phyloP scores from a whole-genome alignment of 2,797 vertebrate species.

The Microctenopoma steveboyesi region DNA sequence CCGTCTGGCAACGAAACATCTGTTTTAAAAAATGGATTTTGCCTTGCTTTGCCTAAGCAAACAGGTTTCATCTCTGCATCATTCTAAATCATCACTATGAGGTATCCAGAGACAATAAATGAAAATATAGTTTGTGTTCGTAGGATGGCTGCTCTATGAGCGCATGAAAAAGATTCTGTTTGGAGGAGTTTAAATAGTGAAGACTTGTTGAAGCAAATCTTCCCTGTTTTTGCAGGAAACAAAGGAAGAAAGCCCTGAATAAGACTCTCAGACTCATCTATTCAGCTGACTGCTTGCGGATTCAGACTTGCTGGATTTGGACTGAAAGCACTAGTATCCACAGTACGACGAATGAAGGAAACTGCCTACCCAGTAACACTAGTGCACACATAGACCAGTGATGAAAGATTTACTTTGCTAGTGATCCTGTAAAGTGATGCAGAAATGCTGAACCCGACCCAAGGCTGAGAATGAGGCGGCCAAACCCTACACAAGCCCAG shows the following conservation, averaged over 20 bases:
- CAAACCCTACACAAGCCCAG: too few species aligned
- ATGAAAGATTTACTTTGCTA: too few species aligned
- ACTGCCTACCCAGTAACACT: too few species aligned
- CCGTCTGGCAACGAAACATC: conserved; percentile 52
- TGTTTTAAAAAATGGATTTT: conserved; percentile 49
- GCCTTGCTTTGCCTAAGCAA: conserved; percentile 60
- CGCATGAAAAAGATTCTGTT: conserved; percentile 16
- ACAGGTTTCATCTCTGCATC: conserved; percentile 55
- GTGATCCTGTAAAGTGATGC: too few species aligned
- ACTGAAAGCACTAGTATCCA: background rate
- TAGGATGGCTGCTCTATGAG: conserved; percentile 27
- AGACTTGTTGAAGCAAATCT: conserved; percentile 26
- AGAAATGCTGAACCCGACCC: too few species aligned
- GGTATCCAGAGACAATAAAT: conserved; percentile 34
- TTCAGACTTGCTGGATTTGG: conserved; percentile 1
- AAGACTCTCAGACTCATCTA: conserved; percentile 1
- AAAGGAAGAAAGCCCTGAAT: conserved; percentile 9
- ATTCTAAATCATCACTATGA: conserved; percentile 60
- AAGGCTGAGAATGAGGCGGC: too few species aligned
- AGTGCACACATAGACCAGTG: too few species aligned
- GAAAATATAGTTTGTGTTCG: conserved; percentile 34
- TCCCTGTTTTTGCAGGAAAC: conserved; percentile 6
- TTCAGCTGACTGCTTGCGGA: background rate
- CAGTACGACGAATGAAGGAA: background rate
- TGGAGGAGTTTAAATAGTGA: conserved; percentile 17